Conservation (phyloP, 2,888 invertebrate species). For the Nemoura dubitans region DNA sequence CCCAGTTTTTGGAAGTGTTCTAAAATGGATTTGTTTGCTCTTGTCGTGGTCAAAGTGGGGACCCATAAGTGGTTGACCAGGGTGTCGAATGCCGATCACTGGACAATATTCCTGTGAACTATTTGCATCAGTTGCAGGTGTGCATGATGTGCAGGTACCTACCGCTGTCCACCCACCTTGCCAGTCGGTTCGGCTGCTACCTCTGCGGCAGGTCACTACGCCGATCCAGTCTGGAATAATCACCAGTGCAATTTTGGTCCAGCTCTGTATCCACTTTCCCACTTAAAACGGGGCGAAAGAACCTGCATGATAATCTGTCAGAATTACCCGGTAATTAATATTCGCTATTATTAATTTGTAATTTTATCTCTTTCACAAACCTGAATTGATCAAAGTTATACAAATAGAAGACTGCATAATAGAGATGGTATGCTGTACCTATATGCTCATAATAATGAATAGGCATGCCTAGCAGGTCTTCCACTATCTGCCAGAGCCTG, state of each 20-base stretch:
- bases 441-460: not conserved
- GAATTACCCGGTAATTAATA: not conserved
- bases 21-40: conserved; percentile 12
- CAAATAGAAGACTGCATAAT: not conserved
- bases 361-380: not conserved
- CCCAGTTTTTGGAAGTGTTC: conserved; percentile 12
- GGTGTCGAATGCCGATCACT: no score
- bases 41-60: not conserved
- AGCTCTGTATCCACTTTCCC: not conserved
- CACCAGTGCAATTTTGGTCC: not conserved
- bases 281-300: not conserved
- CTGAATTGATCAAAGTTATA: conserved; percentile 12
- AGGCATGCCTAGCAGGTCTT: not conserved
- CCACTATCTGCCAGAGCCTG: not conserved
- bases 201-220: not conserved
- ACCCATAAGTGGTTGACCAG: not conserved
- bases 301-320: not conserved
- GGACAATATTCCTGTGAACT: not conserved
- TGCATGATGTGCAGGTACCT: not conserved
- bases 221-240: not conserved
- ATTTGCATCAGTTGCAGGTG: not conserved
- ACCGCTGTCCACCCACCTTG: no score
- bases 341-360: not conserved
- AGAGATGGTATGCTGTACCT: not conserved
- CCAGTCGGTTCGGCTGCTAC: not conserved